phyloP scores from a whole-genome alignment of 1,140 invertebrate genomes.

The Dendrolimus punctatus region DNA sequence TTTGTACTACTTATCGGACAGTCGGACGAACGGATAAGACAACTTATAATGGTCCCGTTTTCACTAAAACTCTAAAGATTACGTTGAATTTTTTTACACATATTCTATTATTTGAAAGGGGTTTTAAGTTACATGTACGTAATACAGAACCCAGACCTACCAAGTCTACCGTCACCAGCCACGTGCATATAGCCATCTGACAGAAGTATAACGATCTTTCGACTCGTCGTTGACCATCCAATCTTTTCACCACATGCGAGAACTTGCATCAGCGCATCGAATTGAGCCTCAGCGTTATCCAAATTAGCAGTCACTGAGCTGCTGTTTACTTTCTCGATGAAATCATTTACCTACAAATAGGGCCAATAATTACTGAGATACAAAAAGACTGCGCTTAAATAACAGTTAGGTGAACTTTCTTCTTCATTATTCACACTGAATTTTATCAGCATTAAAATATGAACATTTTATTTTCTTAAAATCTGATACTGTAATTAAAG shows the following conservation, averaged over 20 bases:
- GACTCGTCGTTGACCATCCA: slow-evolving; percentile 73
- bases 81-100: too few species aligned
- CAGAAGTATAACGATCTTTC: slow-evolving; percentile 76
- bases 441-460: too few species aligned
- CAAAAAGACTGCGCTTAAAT: background rate
- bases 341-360: slow-evolving; percentile 59
- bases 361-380: background rate
- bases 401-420: background rate
- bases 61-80: too few species aligned
- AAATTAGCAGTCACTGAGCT: slow-evolving; percentile 93
- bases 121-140: too few species aligned
- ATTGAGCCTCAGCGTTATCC: slow-evolving; percentile 97
- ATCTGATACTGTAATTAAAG: too few species aligned
- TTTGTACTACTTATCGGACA: too few species aligned
- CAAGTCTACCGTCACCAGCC: slow-evolving; percentile 76
- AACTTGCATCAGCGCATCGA: slow-evolving; percentile 99
- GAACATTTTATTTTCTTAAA: too few species aligned
- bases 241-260: slow-evolving; percentile 86
- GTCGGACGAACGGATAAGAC: too few species aligned
- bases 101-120: too few species aligned
- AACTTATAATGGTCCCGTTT: too few species aligned
- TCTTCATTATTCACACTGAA: too few species aligned
- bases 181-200: slow-evolving; percentile 77
- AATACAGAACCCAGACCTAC: slow-evolving; percentile 21
- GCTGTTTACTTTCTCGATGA: slow-evolving; percentile 53